Conservation (phyloP, 35 echinoderm and acorn worm species). For the Apostichopus parvimensis region DNA sequence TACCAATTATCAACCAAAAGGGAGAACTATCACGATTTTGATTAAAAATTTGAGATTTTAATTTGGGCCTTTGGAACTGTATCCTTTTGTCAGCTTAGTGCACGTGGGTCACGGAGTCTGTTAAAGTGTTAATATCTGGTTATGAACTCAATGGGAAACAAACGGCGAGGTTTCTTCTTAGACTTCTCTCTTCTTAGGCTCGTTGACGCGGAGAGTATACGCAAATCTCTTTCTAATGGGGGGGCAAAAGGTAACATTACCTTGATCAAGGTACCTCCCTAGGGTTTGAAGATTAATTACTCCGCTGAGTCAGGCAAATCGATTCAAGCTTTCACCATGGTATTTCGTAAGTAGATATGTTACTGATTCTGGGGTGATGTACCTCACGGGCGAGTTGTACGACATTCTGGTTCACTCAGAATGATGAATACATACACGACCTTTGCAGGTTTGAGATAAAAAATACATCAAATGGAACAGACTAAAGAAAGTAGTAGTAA, state of each 20-base stretch:
- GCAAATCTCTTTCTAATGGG: background rate
- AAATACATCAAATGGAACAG: too few species aligned
- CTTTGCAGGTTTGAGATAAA: too few species aligned
- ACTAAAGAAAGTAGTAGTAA: too few species aligned
- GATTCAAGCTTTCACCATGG: background rate
- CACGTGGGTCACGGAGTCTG: too few species aligned
- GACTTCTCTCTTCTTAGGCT: background rate
- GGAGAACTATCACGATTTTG: background rate
- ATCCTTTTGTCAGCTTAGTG: background rate
- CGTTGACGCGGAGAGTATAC: background rate
- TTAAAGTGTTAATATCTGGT: too few species aligned
- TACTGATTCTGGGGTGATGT: background rate
- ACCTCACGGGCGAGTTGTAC: background rate
- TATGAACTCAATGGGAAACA: too few species aligned
- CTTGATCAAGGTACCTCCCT: conserved; percentile 18
- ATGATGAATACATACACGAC: too few species aligned
- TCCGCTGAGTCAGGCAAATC: background rate
- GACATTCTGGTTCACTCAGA: too few species aligned
- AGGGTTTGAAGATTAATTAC: conserved; percentile 26
- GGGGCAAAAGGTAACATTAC: background rate
- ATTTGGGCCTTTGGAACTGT: background rate
- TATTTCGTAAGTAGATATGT: background rate
- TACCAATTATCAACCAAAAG: background rate
- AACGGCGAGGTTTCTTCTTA: background rate
- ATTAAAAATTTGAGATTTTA: conserved; percentile 17